Conservation (phyloP, 2,888 invertebrate species). For the Lochmaea crataegi region DNA sequence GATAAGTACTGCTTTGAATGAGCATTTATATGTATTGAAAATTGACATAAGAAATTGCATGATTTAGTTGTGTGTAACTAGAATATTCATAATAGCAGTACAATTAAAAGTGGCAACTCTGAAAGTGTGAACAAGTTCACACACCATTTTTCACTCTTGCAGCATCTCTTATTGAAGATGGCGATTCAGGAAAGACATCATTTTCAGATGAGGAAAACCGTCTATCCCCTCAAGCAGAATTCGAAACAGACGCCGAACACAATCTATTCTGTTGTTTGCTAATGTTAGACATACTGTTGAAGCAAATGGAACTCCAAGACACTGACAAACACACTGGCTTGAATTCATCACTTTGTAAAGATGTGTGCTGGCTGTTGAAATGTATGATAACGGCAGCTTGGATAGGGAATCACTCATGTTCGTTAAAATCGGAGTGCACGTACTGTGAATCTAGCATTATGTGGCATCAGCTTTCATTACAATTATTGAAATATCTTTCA, state of each 20-base stretch:
- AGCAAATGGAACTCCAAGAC: conserved; percentile 93
- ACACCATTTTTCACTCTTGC: conserved; percentile 47
- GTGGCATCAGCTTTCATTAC: conserved; percentile 92
- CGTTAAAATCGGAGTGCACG: conserved; percentile 79
- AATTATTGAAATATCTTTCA: conserved; percentile 82
- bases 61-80: neutral
- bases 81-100: conserved; percentile 12
- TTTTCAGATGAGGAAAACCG: conserved; percentile 77
- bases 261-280: conserved; percentile 95
- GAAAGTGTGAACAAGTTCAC: conserved; percentile 26
- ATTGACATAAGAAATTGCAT: neutral
- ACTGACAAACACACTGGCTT: conserved; percentile 85
- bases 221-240: conserved; percentile 73
- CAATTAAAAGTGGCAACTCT: conserved; percentile 17
- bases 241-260: conserved; percentile 77
- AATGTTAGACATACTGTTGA: conserved; percentile 94
- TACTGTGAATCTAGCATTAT: conserved; percentile 94
- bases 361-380: conserved; percentile 79
- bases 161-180: conserved; percentile 76
- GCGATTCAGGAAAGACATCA: conserved; percentile 74
- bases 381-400: conserved; percentile 82
- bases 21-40: neutral
- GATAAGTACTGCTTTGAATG: too few relatives aligned
- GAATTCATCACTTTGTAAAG: conserved; percentile 78
- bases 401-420: conserved; percentile 74